phyloP scores from a whole-genome alignment of 2,888 invertebrate genomes.

The Dilophus febrilis region DNA sequence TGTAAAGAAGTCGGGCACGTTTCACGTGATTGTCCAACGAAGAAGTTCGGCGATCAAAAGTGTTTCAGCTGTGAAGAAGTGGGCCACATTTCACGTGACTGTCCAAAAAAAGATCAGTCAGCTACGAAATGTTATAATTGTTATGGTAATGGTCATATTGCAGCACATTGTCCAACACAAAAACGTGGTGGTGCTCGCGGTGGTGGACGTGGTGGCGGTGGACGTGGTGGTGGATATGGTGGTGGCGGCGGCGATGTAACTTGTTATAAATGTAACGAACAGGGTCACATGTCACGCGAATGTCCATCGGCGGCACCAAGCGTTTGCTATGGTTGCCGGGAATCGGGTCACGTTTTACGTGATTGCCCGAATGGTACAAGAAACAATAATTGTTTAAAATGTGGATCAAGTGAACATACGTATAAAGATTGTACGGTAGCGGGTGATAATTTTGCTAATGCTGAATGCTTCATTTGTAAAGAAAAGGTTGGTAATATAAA shows the following conservation, averaged over 20 bases:
- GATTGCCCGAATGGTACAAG: constrained; percentile 2
- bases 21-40: constrained; percentile 5
- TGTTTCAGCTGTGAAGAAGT: constrained; percentile 3
- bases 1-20: neutral
- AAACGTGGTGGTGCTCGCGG: neutral
- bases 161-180: constrained; percentile 4
- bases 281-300: constrained; percentile 4
- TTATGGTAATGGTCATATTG: constrained; percentile 3
- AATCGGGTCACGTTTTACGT: constrained; percentile 2
- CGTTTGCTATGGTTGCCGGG: constrained; percentile 1
- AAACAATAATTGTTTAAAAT: constrained; percentile 2
- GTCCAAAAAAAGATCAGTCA: constrained; percentile 3
- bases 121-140: constrained; percentile 4
- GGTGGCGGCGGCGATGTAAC: neutral
- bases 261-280: constrained; percentile 4
- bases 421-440: constrained; percentile 4
- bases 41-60: neutral
- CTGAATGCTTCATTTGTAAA: constrained; percentile 4
- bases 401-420: constrained; percentile 4
- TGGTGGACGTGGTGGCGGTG: neutral
- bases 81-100: constrained; percentile 5
- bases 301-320: neutral
- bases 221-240: neutral
- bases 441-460: constrained; percentile 2
- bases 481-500: constrained; percentile 1